Evolutionary conservation across 2,888 invertebrate species (phyloP), one percentile per base, ranked within the genome.

Genomic region (Pogonocherus hispidulus): DNA sequence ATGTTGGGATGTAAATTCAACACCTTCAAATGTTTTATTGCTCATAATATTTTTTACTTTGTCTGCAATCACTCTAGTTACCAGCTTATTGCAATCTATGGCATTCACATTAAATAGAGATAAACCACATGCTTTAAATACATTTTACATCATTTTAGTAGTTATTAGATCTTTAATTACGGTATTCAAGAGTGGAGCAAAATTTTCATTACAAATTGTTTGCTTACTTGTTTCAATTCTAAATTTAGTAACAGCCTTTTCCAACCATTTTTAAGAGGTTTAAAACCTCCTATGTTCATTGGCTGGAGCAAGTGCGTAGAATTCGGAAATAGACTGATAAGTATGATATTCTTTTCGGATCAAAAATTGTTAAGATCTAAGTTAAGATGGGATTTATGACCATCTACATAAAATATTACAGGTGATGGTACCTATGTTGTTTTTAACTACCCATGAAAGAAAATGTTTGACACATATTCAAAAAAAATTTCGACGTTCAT

Each of bases 181-280:
- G 46, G 6, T 18, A n/a, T n/a, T n/a, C n/a, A n/a, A n/a, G n/a
- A n/a, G 9, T 19, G 64, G 68, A 32, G 68, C 63, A 57, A 67
- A 67, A 32, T 67, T 57, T 41, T 63, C 63, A 11, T 56, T 60
- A 3, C 35, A 6, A 18, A 51, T 51, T 54, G 44, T 63, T 63
- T 35, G 19, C 20, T 22, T 56, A 46, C 35, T 23, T 49, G 16
- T 57, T 41, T 63, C 57, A 49, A 63, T 49, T 56, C 55, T 54
- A 14, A 56, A 63, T 56, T 56, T 23, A 35, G 32, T 23, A 49
- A 55, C 56, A 23, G 66, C 54, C 4, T 62, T 37, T 67, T 67
- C 51, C 57, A 51, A 35, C 18, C 52, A 35, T 22, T 41, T 52
- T 64, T 55, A 3, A 57, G 20, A 22, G 44, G 51, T 4, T 56